Percentiles rank a stretch among this genome's conserved stretches.
phyloP scores from a whole-genome alignment of 2,113 vertebrate species.

The Piaya cayana region DNA sequence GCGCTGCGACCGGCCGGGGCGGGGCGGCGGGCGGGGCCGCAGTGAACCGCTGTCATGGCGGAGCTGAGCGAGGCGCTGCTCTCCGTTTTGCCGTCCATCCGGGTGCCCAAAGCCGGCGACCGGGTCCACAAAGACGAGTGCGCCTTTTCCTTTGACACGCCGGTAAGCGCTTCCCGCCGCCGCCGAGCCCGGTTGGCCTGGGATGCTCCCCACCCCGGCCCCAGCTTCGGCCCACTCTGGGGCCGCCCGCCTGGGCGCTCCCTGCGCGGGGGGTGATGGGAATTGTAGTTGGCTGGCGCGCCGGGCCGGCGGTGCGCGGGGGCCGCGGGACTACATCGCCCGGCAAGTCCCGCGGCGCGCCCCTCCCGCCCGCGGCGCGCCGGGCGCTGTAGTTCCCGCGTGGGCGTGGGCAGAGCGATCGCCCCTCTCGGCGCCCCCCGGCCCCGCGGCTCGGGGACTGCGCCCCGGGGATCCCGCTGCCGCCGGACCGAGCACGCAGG shows the following conservation, averaged over 20 bases:
- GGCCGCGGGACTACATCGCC: not conserved
- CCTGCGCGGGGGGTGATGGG: conserved; percentile 45
- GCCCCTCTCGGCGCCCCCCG: not conserved
- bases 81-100: conserved; percentile 93
- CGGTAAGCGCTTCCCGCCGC: conserved; percentile 78
- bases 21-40: conserved; percentile 56
- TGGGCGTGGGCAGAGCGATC: not conserved
- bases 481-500: too few relatives aligned
- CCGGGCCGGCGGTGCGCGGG: not conserved
- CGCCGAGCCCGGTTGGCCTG: not conserved
- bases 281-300: conserved; percentile 44
- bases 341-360: not conserved
- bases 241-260: conserved; percentile 6
- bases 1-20: conserved; percentile 47
- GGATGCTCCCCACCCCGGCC: not conserved
- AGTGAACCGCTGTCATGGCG: conserved; percentile 86
- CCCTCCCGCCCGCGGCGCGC: not conserved
- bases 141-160: conserved; percentile 94
- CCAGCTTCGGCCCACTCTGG: not conserved
- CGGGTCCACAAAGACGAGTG: conserved; percentile 98
- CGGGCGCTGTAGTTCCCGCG: conserved; percentile 57
- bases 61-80: conserved; percentile 92
- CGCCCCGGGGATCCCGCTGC: too few relatives aligned
- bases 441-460: too few relatives aligned
- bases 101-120: conserved; percentile 93